Base-by-base conservation (phyloP, 1,140 invertebrate genomes). In the Caerostris darwini region DNA sequence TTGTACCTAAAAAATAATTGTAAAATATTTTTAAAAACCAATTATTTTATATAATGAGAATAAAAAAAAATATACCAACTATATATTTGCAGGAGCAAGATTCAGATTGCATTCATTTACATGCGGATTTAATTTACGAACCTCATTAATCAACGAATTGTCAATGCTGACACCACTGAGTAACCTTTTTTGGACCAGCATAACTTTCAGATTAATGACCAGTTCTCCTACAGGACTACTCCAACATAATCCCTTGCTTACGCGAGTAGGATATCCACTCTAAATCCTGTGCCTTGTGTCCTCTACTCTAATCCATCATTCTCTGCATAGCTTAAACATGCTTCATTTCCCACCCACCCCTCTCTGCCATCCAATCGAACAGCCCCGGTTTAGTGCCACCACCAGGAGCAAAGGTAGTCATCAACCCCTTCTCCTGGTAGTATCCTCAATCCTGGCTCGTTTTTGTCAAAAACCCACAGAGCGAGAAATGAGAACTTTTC, bases 401-500 rank as follows among this genome's bases (percentile, higher is more conserved):
- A 61, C 58, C 19, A 87, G 58, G 17, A 34, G 12, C n/a, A 77
- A 81, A 81, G 53, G 89, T 81, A 90, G 81, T 90, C 89, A 90
- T 34, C 56, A 81, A 92, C 71, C 56, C 71, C 57, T 64, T 71
- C 50, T 58, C 59, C 89, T 54, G 19, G 53, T 81, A 61, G 64
- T 50, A 90, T 58, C 14, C 53, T 56, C 14, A 56, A 53, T 10
- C 87, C 50, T 54, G 10, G 7, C 64, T 17, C 69, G 67, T 92
- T 83, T 83, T 82, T 59, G 69, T 81, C 89, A 77, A 58, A 90
- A 85, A 83, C 34, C 90, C 61, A 14, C 59, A 54, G 86, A 94
- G 56, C 92, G 92, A 88, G 86, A 94, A 94, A 94, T 94, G 86
- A 94, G 86, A 89, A 93, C 56, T 56, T 53, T 81, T n/a, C 34